phyloP scores from a whole-genome alignment of 1,140 invertebrate genomes.

The Hyles euphorbiae region DNA sequence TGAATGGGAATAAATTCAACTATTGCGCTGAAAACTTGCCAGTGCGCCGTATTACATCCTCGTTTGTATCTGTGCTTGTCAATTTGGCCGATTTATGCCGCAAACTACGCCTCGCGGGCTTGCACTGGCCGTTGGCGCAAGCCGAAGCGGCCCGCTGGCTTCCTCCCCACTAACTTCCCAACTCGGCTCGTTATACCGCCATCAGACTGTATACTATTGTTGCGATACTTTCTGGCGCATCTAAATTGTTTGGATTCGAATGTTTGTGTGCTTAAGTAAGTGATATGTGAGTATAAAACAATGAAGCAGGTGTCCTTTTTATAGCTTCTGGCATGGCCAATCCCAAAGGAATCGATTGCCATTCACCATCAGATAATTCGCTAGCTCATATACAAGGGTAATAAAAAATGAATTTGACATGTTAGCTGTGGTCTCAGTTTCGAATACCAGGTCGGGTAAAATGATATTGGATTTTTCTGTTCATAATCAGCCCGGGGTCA shows the following conservation, averaged over 20 bases:
- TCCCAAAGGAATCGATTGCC: too few species aligned
- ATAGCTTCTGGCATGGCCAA: too few species aligned
- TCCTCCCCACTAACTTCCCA: neutral
- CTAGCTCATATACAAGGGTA: too few species aligned
- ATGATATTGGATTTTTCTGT: too few species aligned
- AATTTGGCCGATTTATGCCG: slow-evolving; percentile 39
- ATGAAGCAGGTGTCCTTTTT: too few species aligned
- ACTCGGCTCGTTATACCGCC: slow-evolving; percentile 17
- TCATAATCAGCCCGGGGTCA: too few species aligned
- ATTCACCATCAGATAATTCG: too few species aligned
- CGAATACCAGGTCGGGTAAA: too few species aligned
- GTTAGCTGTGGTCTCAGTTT: neutral
- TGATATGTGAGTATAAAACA: too few species aligned
- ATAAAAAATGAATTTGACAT: too few species aligned
- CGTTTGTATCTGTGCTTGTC: slow-evolving; percentile 30
- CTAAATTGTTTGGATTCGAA: too few species aligned
- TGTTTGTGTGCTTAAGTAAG: too few species aligned
- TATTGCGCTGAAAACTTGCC: slow-evolving; percentile 14
- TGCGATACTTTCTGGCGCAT: neutral
- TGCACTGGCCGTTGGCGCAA: neutral
- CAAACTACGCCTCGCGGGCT: slow-evolving; percentile 11
- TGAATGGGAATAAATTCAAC: slow-evolving; percentile 12
- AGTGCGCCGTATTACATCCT: slow-evolving; percentile 21
- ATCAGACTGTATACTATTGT: slow-evolving; percentile 1
- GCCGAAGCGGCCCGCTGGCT: neutral